Evolutionary conservation across 1,140 invertebrate genomes (phyloP).

Genomic region (Drosophila bifasciata): DNA sequence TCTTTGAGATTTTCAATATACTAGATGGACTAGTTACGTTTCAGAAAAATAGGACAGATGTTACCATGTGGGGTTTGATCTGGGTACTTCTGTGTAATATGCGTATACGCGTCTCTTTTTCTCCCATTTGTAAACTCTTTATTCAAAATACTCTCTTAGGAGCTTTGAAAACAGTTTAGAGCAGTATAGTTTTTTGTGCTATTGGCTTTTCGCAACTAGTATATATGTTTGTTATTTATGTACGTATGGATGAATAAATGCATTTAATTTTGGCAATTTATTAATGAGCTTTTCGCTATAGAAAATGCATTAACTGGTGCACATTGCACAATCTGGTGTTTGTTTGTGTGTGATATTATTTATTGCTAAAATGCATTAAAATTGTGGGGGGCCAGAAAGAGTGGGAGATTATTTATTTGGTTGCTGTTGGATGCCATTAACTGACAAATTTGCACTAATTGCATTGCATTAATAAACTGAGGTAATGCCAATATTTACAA

Average conservation of each 20-base stretch:
- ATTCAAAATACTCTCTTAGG: too few species aligned
- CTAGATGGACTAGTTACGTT: not conserved
- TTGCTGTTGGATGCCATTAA: conserved; percentile 70
- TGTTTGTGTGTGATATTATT: conserved; percentile 52
- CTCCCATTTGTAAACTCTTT: too few species aligned
- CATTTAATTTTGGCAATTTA: conserved; percentile 75
- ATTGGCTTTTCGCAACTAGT: not conserved
- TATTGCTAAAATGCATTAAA: conserved; percentile 79
- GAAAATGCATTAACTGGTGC: conserved; percentile 68
- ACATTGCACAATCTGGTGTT: conserved; percentile 38
- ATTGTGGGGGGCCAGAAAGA: conserved; percentile 16
- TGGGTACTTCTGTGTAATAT: not conserved
- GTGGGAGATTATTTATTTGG: conserved; percentile 69
- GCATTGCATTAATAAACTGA: conserved; percentile 78
- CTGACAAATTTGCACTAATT: conserved; percentile 80
- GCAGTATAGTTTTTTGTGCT: too few species aligned
- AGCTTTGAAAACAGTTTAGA: too few species aligned
- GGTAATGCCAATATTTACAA: conserved; percentile 38
- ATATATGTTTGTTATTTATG: not conserved
- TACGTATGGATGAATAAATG: conserved; percentile 34
- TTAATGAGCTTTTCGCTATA: conserved; percentile 67
- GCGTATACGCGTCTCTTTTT: too few species aligned
- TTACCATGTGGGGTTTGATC: too few species aligned
- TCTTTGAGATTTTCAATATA: conserved; percentile 22
- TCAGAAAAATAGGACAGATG: too few species aligned